Evolutionary conservation across 2,113 vertebrate genomes (phyloP), one percentile per base, ranked within the genome.

Genomic region (Puffinus mauretanicus): DNA sequence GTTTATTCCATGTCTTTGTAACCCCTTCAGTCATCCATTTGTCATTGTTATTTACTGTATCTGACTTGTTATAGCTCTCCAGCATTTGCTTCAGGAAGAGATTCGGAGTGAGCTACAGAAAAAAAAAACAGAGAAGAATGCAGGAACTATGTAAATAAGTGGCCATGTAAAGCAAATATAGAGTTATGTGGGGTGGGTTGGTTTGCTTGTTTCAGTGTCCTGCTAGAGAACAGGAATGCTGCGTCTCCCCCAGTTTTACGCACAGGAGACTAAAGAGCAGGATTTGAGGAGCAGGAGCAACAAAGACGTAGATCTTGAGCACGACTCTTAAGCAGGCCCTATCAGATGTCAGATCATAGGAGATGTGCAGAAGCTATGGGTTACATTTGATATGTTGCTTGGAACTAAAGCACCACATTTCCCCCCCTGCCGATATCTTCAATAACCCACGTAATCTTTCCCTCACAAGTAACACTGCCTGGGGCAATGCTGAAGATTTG

Each of bases 21-120:
- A 98, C 65, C 6, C 91, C 94, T 1, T 88, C 72, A 46, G 87
- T 94, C 92, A 97, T 98, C 96, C 71, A 82, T 12, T 77, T 83
- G 36, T 98, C 97, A 10, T 97, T 98, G 29, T 97, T 97, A 90
- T 62, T 98, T 18, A 34, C 82, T 40, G 97, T 36, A 1, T 97
- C 96, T 77, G 87, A 42, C 30, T 98, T 98, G 27, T 97, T 60
- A 86, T 98, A 98, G 11, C 84, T 97, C 66, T 98, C 96, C 70
- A 98, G 66, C 98, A 98, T 98, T 97, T 98, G 98, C 90, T 98
- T 98, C 97, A 98, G 91, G 96, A 98, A 98, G 78, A 98, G 60
- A 62, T 97, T 97, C 14, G 85, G 92, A 80, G 97, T 98, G 46
- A 98, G 96, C 98, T 98, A 61, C 6, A 40, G 20, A 13, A 51